Base-by-base conservation (phyloP, 2,888 invertebrate species). In the Amiota mariae region DNA sequence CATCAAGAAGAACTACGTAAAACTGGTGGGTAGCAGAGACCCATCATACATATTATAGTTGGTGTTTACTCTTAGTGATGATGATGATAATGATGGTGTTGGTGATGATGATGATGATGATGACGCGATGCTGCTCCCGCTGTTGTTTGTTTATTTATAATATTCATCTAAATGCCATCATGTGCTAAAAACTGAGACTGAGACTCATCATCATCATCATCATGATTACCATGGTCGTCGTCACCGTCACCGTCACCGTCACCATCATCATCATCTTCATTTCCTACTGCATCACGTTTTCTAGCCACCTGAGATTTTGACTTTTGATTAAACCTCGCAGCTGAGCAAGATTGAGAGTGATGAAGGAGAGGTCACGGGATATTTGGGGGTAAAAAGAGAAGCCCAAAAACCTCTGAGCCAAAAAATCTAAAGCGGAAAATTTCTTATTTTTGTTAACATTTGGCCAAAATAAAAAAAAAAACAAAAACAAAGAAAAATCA, bases 261-360 rank as follows among this genome's bases (percentile, higher is more conserved):
- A 75, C 72, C 77, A 66, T 76, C 75, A 73, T 79, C 85, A 79
- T 84, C 84, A 81, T 82, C 85, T 83, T 87, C 85, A 82, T 86
- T 87, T 85, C 84, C 87, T 87, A 87, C 88, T 86, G 87, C 88
- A 86, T 88, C 88, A 88, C 88, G 88, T 88, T 88, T 88, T 82
- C 75, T 73, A 78, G 80, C 81, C 78, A 78, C 78, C 77, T 77
- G 77, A 86, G 86, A 86, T 86, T 82, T 85, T 86, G 85, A 85
- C 87, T 86, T 86, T 81, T 84, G 86, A 86, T 86, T 85, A 80
- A 73, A 73, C 73, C 74, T 74, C 59, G 72, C 72, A 67, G 61
- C 66, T 66, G 48, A 48, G 15, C 24, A 63, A 63, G 36, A 63
- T 56, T 6, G 36, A 36, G 36, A 36, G 6, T 36, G 36, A 6